Evolutionary conservation across 64 coral and sea anemone genomes (phyloP).

Genomic region (Pocillopora verrucosa): DNA sequence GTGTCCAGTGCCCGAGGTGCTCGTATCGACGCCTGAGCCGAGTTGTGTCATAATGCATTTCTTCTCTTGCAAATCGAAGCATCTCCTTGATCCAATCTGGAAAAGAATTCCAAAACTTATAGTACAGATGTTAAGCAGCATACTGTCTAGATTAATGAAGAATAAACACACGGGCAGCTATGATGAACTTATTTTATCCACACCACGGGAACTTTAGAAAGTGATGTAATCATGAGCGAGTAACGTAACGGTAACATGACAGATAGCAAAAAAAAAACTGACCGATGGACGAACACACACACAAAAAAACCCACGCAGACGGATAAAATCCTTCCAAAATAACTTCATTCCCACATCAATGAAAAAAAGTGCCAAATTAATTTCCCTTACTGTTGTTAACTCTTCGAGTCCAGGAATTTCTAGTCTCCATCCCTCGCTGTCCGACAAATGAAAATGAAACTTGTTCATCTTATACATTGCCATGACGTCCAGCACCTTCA

Average conservation of each 20-base stretch:
- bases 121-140: not conserved
- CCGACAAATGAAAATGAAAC: slow-evolving; percentile 58
- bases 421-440: slow-evolving; percentile 71
- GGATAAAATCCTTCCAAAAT: not conserved
- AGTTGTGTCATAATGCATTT: slow-evolving; percentile 58
- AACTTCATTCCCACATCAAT: not conserved
- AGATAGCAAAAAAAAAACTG: too few species aligned
- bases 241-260: too few species aligned
- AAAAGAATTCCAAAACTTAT: not conserved
- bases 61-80: slow-evolving; percentile 57
- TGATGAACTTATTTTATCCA: not conserved
- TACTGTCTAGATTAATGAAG: not conserved
- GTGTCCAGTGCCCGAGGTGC: slow-evolving; percentile 53
- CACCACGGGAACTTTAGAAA: too few species aligned
- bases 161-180: not conserved
- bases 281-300: too few species aligned
- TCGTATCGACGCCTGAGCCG: slow-evolving; percentile 59
- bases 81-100: slow-evolving; percentile 57
- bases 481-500: slow-evolving; percentile 62
- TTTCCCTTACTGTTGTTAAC: slow-evolving; percentile 20
- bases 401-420: slow-evolving; percentile 61
- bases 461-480: slow-evolving; percentile 70
- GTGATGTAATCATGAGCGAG: too few species aligned
- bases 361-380: not conserved
- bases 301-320: too few species aligned